Conservation (phyloP, 2,113 vertebrate genomes). For the Tetrao urogallus region DNA sequence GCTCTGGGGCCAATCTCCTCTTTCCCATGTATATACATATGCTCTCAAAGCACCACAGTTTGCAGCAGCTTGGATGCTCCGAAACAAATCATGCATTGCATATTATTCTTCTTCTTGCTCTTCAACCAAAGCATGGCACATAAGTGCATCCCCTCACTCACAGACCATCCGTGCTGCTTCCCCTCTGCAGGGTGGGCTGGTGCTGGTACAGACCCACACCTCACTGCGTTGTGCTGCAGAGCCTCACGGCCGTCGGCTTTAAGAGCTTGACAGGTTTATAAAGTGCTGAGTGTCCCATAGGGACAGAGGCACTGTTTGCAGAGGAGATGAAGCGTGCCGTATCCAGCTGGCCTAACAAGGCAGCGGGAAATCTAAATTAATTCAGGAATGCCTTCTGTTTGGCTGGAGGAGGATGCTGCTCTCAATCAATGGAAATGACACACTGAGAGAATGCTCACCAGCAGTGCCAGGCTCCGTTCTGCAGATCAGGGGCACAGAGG, state of each 20-base stretch:
- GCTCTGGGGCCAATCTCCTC: neutral
- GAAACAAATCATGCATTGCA: neutral
- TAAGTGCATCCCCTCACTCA: neutral
- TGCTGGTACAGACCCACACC: conserved; percentile 2
- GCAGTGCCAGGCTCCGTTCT: neutral
- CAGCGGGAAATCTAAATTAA: conserved; percentile 76
- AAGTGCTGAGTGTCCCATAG: conserved; percentile 89
- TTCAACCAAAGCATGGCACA: neutral
- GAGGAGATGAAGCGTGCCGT: conserved; percentile 55
- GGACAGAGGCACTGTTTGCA: conserved; percentile 74
- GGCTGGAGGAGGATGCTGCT: neutral
- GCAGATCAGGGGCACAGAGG: neutral
- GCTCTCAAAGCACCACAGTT: neutral
- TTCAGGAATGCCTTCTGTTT: conserved; percentile 61
- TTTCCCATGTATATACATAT: neutral
- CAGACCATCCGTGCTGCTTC: neutral
- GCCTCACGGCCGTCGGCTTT: conserved; percentile 39
- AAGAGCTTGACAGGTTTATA: conserved; percentile 86
- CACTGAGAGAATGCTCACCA: neutral
- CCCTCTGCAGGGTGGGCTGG: neutral
- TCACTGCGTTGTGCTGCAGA: neutral
- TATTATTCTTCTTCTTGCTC: neutral
- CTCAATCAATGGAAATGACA: neutral
- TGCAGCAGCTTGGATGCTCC: conserved; percentile 49
- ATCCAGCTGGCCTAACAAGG: conserved; percentile 69